Evolutionary conservation across 1,140 invertebrate genomes (phyloP), one percentile per base, ranked within the genome.

Genomic region (Lepidurus arcticus): DNA sequence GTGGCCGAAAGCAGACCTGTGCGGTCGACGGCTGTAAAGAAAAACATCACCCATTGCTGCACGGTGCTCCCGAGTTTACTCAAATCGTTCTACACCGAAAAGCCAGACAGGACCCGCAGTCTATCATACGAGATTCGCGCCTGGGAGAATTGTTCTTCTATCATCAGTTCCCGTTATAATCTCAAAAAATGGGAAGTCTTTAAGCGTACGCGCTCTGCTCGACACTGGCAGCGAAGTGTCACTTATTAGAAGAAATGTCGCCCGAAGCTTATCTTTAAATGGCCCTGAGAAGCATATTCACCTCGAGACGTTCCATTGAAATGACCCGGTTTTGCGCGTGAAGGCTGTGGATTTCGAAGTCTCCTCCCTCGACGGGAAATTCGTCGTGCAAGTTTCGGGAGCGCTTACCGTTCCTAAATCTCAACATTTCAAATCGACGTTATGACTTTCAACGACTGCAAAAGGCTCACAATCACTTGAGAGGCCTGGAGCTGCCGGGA

Each of bases 201-300:
- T 76, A 44, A n/a, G 24, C 13, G 44, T 47, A 8, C 1, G n/a
- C 43, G 75, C 75, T 0, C 24, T 76, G 13, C 75, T 76, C 43
- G 75, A 76, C 43, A 42, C 75, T 76, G 75, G 75, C 7, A 76
- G 75, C 75, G 75, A 76, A 47, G 44, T 44, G 47, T 76, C 75
- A 5, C 44, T 76, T 16, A 10, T 76, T 42, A 7, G 21, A 47
- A 47, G 24, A 44, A n/a, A 44, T 1, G 75, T 76, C 34, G 43
- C 42, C 8, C 7, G 24, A 10, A 44, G 44, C 7, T 8, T 76
- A 11, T 13, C 43, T 10, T 26, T 76, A 9, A 76, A 1, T 13
- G 75, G 75, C 24, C 44, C 75, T 26, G 43, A 53, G 75, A 44
- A 5, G 10, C 16, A 26, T 11, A 44, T 76, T 11, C 75, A 44